phyloP scores from a whole-genome alignment of 1,140 invertebrate species.

The Gryon sp. region DNA sequence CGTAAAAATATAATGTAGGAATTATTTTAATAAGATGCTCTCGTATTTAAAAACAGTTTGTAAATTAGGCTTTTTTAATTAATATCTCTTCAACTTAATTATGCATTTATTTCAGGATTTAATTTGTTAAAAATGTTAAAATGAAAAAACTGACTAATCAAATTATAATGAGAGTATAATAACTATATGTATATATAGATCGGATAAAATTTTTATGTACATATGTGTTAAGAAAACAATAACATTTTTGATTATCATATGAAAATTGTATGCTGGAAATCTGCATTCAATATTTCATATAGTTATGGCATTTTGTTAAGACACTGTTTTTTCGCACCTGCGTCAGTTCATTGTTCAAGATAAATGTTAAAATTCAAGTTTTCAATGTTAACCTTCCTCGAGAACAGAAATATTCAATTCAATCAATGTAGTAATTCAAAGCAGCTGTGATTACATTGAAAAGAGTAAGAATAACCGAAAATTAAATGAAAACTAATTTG shows the following conservation, averaged over 20 bases:
- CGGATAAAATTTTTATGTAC: too few species aligned
- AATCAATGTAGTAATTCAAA: slow-evolving; percentile 53
- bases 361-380: slow-evolving; percentile 61
- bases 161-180: too few species aligned
- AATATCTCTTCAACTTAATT: too few species aligned
- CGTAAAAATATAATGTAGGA: too few species aligned
- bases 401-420: slow-evolving; percentile 44
- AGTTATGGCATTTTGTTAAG: slow-evolving; percentile 40
- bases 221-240: too few species aligned
- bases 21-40: too few species aligned
- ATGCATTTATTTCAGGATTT: too few species aligned
- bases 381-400: slow-evolving; percentile 51
- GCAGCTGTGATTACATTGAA: slow-evolving; percentile 64
- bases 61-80: too few species aligned
- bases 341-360: slow-evolving; percentile 45
- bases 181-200: too few species aligned
- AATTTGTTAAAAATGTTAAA: too few species aligned
- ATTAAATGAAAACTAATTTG: slow-evolving; percentile 56
- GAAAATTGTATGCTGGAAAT: not conserved
- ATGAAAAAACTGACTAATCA: too few species aligned
- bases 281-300: slow-evolving; percentile 25
- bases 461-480: slow-evolving; percentile 56
- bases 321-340: slow-evolving; percentile 53
- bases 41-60: too few species aligned
- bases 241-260: not conserved